These are phyloP conservation scores for Crocodylus rhombifer DNA, from an alignment of 2,797 vertebrate genomes.

Conservation along the genomic window DNA sequence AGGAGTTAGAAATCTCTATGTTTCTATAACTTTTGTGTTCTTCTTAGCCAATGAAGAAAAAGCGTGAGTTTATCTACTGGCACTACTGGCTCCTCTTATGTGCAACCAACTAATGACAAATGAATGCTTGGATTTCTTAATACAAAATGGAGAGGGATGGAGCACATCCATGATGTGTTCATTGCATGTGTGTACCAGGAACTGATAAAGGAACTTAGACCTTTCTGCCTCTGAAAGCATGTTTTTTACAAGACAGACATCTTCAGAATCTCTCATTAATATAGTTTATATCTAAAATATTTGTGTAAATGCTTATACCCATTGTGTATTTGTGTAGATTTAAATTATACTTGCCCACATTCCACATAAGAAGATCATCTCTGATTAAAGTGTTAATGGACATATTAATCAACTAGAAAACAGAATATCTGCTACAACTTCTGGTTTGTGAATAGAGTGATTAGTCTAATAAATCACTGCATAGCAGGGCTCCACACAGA, in stretches of 20 bases:
- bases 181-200: neutral
- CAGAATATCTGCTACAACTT: neutral
- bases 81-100: neutral
- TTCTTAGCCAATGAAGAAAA: neutral
- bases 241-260: neutral
- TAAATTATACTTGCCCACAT: neutral
- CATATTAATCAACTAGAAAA: too few species aligned
- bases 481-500: neutral
- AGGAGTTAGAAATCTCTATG: neutral
- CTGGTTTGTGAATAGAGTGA: conserved; percentile 11
- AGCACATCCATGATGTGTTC: neutral
- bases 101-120: conserved; percentile 11
- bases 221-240: neutral
- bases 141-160: too few species aligned
- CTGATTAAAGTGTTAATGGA: neutral
- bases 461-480: neutral
- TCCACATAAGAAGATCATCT: neutral
- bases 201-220: neutral
- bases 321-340: neutral
- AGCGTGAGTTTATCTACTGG: too few species aligned
- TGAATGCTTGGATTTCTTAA: neutral
- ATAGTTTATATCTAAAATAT: neutral
- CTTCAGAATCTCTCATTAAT: neutral
- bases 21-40: conserved; percentile 35
- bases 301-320: neutral